Evolutionary conservation across 2,797 vertebrate species (phyloP).

Genomic region (Etheostoma nigrum): DNA sequence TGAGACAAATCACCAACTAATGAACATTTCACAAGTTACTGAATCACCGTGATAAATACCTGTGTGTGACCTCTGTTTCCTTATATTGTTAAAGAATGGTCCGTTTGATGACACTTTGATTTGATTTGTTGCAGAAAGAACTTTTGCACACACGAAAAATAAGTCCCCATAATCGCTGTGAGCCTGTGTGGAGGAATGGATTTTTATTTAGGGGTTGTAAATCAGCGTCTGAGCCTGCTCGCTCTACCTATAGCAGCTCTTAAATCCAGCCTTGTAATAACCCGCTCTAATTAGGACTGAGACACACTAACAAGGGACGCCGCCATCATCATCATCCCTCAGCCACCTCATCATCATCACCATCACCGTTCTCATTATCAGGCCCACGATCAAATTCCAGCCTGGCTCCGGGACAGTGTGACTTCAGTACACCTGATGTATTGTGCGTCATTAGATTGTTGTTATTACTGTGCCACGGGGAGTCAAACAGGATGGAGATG

Average conservation of each 20-base stretch:
- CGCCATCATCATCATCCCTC: constrained; percentile 78
- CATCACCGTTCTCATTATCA: constrained; percentile 83
- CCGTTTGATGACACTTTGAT: constrained; percentile 40
- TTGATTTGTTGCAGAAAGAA: constrained; percentile 63
- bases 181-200: constrained; percentile 50
- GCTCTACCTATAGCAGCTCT: constrained; percentile 68
- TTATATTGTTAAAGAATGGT: constrained; percentile 39
- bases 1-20: constrained; percentile 30
- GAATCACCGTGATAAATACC: constrained; percentile 48
- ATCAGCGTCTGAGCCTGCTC: constrained; percentile 71
- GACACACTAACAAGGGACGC: constrained; percentile 80
- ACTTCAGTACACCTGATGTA: constrained; percentile 81
- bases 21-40: constrained; percentile 33
- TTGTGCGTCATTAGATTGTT: constrained; percentile 82
- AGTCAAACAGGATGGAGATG: constrained; percentile 80
- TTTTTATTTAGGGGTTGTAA: constrained; percentile 72
- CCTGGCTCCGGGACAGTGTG: constrained; percentile 74
- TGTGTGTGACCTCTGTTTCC: constrained; percentile 40
- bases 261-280: constrained; percentile 78
- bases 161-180: constrained; percentile 50
- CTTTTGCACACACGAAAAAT: constrained; percentile 66
- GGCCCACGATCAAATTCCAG: constrained; percentile 76
- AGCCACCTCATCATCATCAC: constrained; percentile 82
- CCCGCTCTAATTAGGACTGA: constrained; percentile 80
- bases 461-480: constrained; percentile 82